Percentiles rank a stretch among this genome's conserved stretches.
phyloP scores from a whole-genome alignment of 2,888 invertebrate genomes.

The Phyto melanocephala region DNA sequence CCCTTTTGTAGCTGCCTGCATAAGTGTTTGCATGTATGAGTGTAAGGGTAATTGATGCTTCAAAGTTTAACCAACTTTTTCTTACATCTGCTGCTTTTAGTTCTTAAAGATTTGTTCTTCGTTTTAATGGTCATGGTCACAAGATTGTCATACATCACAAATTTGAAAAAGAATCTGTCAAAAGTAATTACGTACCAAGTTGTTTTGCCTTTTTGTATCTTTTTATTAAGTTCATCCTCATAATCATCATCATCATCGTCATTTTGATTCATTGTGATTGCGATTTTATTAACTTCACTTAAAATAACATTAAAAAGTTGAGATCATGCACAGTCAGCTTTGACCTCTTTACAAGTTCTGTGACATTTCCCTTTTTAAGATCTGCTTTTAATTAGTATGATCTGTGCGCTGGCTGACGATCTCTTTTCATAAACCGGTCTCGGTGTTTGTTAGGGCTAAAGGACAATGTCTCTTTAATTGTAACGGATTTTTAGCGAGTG shows the following conservation, averaged over 20 bases:
- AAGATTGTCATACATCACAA: slow-evolving; percentile 52
- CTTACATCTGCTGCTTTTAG: slow-evolving; percentile 34
- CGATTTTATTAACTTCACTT: slow-evolving; percentile 60
- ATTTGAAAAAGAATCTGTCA: slow-evolving; percentile 47
- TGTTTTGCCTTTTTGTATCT: background rate
- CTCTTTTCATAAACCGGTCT: slow-evolving; percentile 38
- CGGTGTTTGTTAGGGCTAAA: background rate
- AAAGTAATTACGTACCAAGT: slow-evolving; percentile 52
- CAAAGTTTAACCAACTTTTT: slow-evolving; percentile 11
- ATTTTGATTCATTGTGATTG: slow-evolving; percentile 13
- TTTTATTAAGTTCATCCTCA: slow-evolving; percentile 26
- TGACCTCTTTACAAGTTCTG: slow-evolving; percentile 21
- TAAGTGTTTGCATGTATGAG: background rate
- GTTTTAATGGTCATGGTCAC: slow-evolving; percentile 39
- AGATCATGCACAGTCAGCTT: slow-evolving; percentile 12
- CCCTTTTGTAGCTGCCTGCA: slow-evolving; percentile 33
- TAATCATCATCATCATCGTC: slow-evolving; percentile 1
- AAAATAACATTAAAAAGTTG: slow-evolving; percentile 51
- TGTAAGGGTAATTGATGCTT: slow-evolving; percentile 48
- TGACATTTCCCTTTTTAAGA: slow-evolving; percentile 11
- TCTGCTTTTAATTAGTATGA: slow-evolving; percentile 40
- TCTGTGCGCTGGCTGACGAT: slow-evolving; percentile 5
- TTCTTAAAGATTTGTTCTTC: slow-evolving; percentile 19
- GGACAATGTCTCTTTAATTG: background rate
- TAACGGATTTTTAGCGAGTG: slow-evolving; percentile 4